Evolutionary conservation across 1,140 invertebrate species (phyloP).

Genomic region (Sitodiplosis mosellana): DNA sequence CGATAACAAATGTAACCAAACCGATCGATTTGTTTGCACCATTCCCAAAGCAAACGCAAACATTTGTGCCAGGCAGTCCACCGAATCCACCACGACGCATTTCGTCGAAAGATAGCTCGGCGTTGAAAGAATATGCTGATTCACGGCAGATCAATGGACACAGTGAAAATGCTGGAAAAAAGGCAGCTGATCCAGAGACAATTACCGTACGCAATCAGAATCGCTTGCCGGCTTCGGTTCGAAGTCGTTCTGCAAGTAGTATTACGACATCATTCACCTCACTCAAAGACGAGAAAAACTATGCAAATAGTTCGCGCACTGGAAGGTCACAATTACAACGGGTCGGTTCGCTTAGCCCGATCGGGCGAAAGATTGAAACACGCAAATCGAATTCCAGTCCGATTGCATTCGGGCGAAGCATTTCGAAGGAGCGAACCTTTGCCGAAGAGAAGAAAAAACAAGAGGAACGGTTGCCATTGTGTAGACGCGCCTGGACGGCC

Average conservation of each 20-base stretch:
- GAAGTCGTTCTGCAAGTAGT: background rate
- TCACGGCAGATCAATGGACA: too few species aligned
- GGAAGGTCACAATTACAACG: background rate
- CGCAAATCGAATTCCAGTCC: constrained; percentile 22
- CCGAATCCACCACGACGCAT: constrained; percentile 26
- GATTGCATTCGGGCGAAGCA: constrained; percentile 21
- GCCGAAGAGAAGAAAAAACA: constrained; percentile 23
- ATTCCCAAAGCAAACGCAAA: constrained; percentile 28
- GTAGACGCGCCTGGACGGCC: constrained; percentile 18
- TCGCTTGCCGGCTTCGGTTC: background rate
- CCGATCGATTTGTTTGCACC: constrained; percentile 25
- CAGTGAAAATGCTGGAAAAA: constrained; percentile 8
- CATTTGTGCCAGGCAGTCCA: constrained; percentile 21
- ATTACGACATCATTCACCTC: background rate
- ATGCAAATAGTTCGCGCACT: background rate
- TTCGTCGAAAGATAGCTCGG: constrained; percentile 53
- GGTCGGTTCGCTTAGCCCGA: constrained; percentile 6
- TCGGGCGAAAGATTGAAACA: constrained; percentile 10
- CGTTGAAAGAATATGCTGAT: constrained; percentile 38
- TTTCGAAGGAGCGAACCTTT: constrained; percentile 24
- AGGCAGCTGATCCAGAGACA: constrained; percentile 7
- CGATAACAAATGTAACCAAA: constrained; percentile 27
- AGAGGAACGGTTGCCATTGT: constrained; percentile 16
- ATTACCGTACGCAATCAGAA: constrained; percentile 12
- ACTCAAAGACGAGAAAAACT: constrained; percentile 2